Base-by-base conservation (phyloP, 2,113 vertebrate genomes). In the Taurulus bubalis region DNA sequence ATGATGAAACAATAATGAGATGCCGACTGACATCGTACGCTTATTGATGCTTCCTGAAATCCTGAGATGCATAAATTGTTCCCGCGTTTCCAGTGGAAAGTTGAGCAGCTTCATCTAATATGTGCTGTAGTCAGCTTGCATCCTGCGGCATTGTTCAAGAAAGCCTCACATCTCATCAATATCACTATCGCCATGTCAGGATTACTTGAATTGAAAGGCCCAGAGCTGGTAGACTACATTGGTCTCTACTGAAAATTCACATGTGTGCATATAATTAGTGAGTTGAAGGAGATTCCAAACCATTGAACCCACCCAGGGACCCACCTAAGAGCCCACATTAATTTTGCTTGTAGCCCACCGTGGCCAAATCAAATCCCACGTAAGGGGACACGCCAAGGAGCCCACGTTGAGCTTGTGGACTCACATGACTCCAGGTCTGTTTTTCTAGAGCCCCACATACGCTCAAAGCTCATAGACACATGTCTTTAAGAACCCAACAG, bases 1-100 rank as follows among this genome's bases (percentile, higher is more conserved):
- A 16, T 63, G 73, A 77, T 80, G 49, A 83, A 89, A 80, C 60
- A 79, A 69, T 79, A 76, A 75, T 71, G 45, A 84, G 79, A 71
- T 70, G 75, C 72, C 75, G 28, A 8, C 71, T 80, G 77, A 79
- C 74, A 68, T 83, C 26, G 28, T 82, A 32, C 72, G 81, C 78
- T 83, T 77, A 81, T 58, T 62, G 79, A 80, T 77, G 75, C 63
- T 58, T 79, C 55, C 47, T 49, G 66, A 56, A 80, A 67, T 64
- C 82, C 65, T 59, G 60, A 63, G 30, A 78, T 66, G 55, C 71
- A 85, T 40, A 63, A 66, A 76, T 66, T 34, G 75, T 58, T 59
- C 11, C 30, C 0, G 2, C n/a, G 40, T 78, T 66, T 77, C 66
- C 28, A n/a, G 53, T 36, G 47, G 30, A 79, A 80, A 78, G 81